Conservation (phyloP, 2,888 invertebrate species). For the Lochmaea capreae region DNA sequence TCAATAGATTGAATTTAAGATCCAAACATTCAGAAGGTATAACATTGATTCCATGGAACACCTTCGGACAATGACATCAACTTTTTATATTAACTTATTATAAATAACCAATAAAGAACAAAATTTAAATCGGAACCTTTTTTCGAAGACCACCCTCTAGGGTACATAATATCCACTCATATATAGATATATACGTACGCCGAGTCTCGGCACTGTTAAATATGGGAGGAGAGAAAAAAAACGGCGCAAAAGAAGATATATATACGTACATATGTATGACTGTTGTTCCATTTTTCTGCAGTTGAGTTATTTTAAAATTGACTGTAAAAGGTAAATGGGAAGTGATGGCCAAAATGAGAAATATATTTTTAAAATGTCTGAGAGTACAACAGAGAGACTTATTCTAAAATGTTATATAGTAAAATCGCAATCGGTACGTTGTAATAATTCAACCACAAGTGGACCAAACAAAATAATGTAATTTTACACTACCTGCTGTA, state of each 20-base stretch:
- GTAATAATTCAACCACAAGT: too few relatives aligned
- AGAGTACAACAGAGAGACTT: too few relatives aligned
- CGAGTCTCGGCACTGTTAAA: constrained; percentile 25
- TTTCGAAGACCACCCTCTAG: constrained; percentile 2
- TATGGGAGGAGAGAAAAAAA: constrained; percentile 20
- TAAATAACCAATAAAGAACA: too few relatives aligned
- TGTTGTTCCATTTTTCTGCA: constrained; percentile 23
- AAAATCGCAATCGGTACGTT: too few relatives aligned
- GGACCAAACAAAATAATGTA: too few relatives aligned
- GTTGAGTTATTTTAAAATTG: constrained; percentile 20
- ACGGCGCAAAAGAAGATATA: constrained; percentile 26
- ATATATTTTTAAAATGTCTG: background rate
- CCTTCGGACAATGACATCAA: too few relatives aligned
- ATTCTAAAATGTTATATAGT: too few relatives aligned
- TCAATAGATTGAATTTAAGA: too few relatives aligned
- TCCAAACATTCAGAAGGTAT: too few relatives aligned
- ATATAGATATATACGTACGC: constrained; percentile 13
- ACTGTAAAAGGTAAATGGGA: constrained; percentile 15
- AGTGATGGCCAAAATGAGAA: background rate
- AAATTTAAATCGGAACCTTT: background rate
- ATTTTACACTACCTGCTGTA: too few relatives aligned
- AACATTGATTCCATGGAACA: too few relatives aligned
- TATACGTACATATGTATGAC: constrained; percentile 19
- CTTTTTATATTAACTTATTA: too few relatives aligned
- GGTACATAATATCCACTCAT: background rate